Conservation (phyloP, 2,888 invertebrate genomes). For the Cheilosia impressa region DNA sequence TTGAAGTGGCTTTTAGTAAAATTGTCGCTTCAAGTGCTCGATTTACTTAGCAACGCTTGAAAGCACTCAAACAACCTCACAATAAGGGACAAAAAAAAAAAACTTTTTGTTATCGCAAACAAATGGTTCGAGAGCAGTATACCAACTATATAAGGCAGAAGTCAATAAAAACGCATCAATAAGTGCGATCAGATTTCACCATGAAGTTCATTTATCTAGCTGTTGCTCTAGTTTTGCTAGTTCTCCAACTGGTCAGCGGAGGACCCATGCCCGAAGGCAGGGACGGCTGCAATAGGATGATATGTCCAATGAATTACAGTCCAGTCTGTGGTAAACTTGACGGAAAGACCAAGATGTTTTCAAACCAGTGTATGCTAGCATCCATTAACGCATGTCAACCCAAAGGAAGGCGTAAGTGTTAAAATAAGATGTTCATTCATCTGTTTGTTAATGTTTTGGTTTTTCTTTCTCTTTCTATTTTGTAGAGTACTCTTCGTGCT, state of each 20-base stretch:
- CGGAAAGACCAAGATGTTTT: conserved; percentile 24
- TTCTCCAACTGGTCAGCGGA: conserved; percentile 1
- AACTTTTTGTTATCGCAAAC: neutral
- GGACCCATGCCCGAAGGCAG: neutral
- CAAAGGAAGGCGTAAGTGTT: conserved; percentile 15
- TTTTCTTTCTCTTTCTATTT: neutral
- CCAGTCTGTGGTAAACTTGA: conserved; percentile 54
- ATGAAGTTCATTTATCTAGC: conserved; percentile 30
- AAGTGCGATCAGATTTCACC: neutral
- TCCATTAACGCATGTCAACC: conserved; percentile 20
- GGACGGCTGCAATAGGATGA: neutral
- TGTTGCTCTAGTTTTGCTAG: conserved; percentile 13
- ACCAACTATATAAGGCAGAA: conserved; percentile 3
- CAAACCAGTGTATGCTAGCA: conserved; percentile 6
- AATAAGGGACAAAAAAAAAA: neutral
- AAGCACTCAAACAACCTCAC: neutral
- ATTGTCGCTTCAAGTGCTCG: too few species aligned
- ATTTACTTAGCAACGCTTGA: neutral
- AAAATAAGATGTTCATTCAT: neutral
- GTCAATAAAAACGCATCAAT: neutral
- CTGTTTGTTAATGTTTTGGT: too few species aligned
- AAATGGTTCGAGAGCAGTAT: neutral
- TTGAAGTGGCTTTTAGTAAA: too few species aligned
- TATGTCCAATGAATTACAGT: neutral
- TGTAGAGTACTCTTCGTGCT: conserved; percentile 11